Base-by-base conservation (phyloP, 2,797 vertebrate species). In the Staurois parvus region DNA sequence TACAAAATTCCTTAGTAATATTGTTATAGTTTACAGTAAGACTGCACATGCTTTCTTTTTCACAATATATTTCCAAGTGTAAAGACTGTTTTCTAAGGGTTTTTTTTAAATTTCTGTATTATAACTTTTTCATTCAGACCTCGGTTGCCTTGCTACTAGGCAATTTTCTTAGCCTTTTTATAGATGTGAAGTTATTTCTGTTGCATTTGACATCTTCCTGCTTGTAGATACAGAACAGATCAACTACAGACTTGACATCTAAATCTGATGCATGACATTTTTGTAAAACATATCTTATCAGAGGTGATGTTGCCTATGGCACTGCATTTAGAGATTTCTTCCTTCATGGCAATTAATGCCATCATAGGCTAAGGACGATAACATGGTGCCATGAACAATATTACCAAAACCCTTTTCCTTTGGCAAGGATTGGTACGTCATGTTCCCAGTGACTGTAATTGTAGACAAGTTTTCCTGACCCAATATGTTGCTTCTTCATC, bases 301-400 rank as follows among this genome's bases (percentile, higher is more conserved):
- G n/a, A 37, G 56, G 21, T 77, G 21, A 77, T 77, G 59, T 64
- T 77, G 75, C 75, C 56, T 77, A n/a, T 12, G 32, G 75, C 75
- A 40, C 8, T 77, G 59, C 21, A 40, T 64, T 12, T 52, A 52
- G 15, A 52, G 56, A 32, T 77, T 19, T 64, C 64, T 77, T 77
- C 30, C 24, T 64, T 77, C 21, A 62, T 24, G 64, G 21, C 30
- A 64, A 56, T 64, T 77, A 64, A 77, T 32, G 37, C 56, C 12
- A 52, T 56, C n/a, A 24, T 32, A 59, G 28, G 8, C 73, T 56
- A 52, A 56, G 17, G 12, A 77, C 37, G 52, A 28, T 40, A 56
- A 77, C 11, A 64, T 17, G 3, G 15, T 52, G 48, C 48, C 15
- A 52, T 52, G 48, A 17, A 52, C 48, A 19, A 52, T 52, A 52